These are phyloP conservation scores for Albula goreensis DNA, from an alignment of 2,113 vertebrate genomes.

Conservation along the genomic window DNA sequence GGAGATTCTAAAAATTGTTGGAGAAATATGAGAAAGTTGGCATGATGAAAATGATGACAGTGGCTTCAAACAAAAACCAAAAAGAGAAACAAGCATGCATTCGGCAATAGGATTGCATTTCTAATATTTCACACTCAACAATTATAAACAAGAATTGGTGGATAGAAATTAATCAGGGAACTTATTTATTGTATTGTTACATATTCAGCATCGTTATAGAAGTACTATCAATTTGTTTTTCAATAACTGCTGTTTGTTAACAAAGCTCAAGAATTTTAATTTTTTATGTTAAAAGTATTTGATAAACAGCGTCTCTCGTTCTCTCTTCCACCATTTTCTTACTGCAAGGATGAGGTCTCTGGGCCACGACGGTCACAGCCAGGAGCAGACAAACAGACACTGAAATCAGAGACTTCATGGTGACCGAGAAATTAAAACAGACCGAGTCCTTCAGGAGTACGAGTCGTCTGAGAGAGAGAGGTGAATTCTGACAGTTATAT, in stretches of 20 bases:
- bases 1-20: conserved; percentile 35
- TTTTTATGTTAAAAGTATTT: background rate
- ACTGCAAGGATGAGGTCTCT: conserved; percentile 48
- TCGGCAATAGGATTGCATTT: background rate
- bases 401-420: conserved; percentile 33
- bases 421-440: background rate
- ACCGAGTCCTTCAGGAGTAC: background rate
- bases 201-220: background rate
- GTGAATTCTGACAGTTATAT: background rate
- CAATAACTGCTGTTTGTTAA: background rate
- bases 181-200: background rate
- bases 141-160: background rate
- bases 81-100: background rate
- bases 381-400: conserved; percentile 27
- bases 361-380: conserved; percentile 20
- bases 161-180: background rate
- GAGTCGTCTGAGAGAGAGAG: background rate
- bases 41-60: background rate
- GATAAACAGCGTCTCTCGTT: background rate
- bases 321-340: conserved; percentile 13
- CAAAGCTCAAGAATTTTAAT: background rate
- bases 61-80: background rate
- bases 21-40: background rate
- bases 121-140: background rate
- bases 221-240: background rate